Evolutionary conservation across 2,888 invertebrate genomes (phyloP), one percentile per base, ranked within the genome.

Genomic region (Rhingia campestris): DNA sequence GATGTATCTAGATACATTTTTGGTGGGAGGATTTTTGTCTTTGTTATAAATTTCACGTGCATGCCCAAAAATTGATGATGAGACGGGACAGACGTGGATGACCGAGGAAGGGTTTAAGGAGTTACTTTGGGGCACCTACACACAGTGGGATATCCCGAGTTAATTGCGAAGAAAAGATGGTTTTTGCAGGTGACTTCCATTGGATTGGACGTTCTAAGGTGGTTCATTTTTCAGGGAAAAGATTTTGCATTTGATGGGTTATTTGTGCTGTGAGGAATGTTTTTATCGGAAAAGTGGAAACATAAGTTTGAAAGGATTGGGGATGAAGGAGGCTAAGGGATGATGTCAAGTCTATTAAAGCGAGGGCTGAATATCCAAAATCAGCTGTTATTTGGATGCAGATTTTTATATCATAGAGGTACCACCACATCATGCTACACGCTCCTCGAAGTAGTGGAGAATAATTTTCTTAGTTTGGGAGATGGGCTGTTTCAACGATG

Each of bases 11-110:
- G 51, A 69, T 33, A 56, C 51, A 72, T 63, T 69, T 74, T 37
- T 59, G 32, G 49, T 61, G 9, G n/a, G n/a, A n/a, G n/a, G n/a
- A n/a, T 32, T 61, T 61, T 37, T 32, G n/a, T 59, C 35, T 73
- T 61, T 58, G 73, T 72, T 77, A 77, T 76, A 72, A 81, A 81
- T 76, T 76, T 81, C 76, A 81, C 74, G 74, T 81, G 81, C 75
- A 54, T 56, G 59, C 59, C 53, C 80, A 43, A 67, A 58, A 80
- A 66, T 47, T 58, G 56, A 47, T 58, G 32, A 30, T 41, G 39
- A 51, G 58, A 33, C n/a, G 39, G 45, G 33, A 9, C 45, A 58
- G 4, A 14, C 14, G 12, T 9, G 49, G 10, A 22, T 14, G 81
- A 67, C 54, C 53, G 43, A 35, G 49, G 14, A 64, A 75, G 69